phyloP scores from a whole-genome alignment of 2,888 invertebrate species.

The Acanthoscelides obtectus region DNA sequence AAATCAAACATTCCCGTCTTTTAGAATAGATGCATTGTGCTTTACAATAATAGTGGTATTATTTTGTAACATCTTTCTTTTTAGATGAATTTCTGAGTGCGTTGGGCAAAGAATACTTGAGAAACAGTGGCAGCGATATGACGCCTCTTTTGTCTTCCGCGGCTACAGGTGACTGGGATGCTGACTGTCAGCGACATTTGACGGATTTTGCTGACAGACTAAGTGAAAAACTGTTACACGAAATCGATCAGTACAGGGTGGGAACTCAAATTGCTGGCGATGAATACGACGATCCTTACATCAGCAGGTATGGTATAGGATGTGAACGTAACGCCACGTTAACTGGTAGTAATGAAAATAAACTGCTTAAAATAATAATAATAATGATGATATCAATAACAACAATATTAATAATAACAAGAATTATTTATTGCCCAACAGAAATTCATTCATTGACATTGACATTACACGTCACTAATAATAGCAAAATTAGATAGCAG shows the following conservation, averaged over 20 bases:
- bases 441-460: too few relatives aligned
- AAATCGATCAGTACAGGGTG: slow-evolving; percentile 62
- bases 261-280: slow-evolving; percentile 51
- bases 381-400: too few relatives aligned
- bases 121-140: slow-evolving; percentile 26
- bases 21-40: too few relatives aligned
- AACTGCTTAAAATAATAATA: too few relatives aligned
- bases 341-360: too few relatives aligned
- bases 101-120: background rate
- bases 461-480: too few relatives aligned
- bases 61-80: background rate
- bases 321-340: too few relatives aligned
- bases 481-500: too few relatives aligned
- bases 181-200: slow-evolving; percentile 65
- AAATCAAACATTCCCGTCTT: too few relatives aligned
- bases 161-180: slow-evolving; percentile 50
- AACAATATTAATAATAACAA: too few relatives aligned
- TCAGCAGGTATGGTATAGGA: slow-evolving; percentile 48
- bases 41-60: background rate
- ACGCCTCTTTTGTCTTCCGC: slow-evolving; percentile 35
- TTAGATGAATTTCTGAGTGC: background rate
- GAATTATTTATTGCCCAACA: too few relatives aligned
- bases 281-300: slow-evolving; percentile 58
- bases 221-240: slow-evolving; percentile 74
- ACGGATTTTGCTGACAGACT: slow-evolving; percentile 77